Conservation (phyloP, 53 echinoderm and acorn worm species). For the Pentamera pediparva region DNA sequence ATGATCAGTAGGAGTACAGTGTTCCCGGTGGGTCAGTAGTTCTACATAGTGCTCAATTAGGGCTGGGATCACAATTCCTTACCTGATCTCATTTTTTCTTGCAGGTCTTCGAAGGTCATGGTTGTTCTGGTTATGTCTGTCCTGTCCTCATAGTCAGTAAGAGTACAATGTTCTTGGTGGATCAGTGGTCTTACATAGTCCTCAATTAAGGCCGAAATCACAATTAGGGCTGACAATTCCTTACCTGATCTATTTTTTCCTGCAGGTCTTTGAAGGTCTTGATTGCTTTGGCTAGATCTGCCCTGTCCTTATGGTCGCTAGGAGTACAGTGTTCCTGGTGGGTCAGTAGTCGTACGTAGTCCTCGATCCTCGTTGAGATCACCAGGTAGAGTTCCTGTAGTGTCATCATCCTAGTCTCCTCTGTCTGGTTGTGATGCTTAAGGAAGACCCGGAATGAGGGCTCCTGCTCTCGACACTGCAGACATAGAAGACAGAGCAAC, state of each 20-base stretch:
- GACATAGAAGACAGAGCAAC: too few species aligned
- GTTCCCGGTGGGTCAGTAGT: constrained; percentile 61
- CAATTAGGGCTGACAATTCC: not conserved
- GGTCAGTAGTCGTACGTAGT: constrained; percentile 65
- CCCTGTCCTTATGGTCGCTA: constrained; percentile 71
- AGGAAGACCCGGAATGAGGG: constrained; percentile 85
- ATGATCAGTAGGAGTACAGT: constrained; percentile 78
- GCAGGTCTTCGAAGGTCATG: too few species aligned
- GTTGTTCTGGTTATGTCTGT: too few species aligned
- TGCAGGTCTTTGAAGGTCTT: constrained; percentile 66
- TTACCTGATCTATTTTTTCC: constrained; percentile 69
- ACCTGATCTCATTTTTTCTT: too few species aligned
- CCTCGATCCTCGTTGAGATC: constrained; percentile 62
- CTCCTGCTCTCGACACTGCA: constrained; percentile 85
- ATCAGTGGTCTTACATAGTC: too few species aligned
- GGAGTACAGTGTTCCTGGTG: constrained; percentile 75
- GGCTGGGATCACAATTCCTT: constrained; percentile 51
- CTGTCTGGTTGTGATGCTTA: constrained; percentile 58
- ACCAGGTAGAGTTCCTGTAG: constrained; percentile 66
- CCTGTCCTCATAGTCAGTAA: not conserved
- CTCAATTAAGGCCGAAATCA: too few species aligned
- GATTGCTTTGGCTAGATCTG: constrained; percentile 56
- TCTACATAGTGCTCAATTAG: constrained; percentile 67
- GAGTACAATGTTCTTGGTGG: not conserved
- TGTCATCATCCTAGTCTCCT: constrained; percentile 67